phyloP scores from a whole-genome alignment of 1,140 invertebrate genomes.

The Hesperophylax magnus region DNA sequence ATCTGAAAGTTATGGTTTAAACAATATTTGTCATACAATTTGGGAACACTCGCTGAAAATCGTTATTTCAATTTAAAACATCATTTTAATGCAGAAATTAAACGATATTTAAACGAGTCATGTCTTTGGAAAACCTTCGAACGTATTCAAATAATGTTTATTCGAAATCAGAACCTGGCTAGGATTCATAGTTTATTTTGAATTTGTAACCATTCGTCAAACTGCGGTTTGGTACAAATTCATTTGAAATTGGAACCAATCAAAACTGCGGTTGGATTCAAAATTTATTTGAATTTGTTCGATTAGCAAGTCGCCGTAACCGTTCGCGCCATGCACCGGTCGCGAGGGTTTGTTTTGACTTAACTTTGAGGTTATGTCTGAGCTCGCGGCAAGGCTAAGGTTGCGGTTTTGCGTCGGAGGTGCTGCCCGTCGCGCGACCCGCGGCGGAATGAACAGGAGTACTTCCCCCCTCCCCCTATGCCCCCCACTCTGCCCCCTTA shows the following conservation, averaged over 20 bases:
- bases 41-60: slow-evolving; percentile 2
- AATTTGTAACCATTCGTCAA: not conserved
- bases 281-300: not conserved
- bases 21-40: no score
- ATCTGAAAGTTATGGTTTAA: no score
- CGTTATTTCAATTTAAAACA: not conserved
- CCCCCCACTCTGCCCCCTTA: not conserved
- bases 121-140: not conserved
- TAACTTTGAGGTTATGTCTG: slow-evolving; percentile 35
- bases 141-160: no score
- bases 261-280: not conserved
- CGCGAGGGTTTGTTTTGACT: slow-evolving; percentile 28
- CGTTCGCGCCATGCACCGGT: slow-evolving; percentile 37
- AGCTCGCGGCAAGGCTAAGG: slow-evolving; percentile 1
- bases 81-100: not conserved
- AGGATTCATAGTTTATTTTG: not conserved
- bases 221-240: no score
- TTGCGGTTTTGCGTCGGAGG: slow-evolving; percentile 41
- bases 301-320: not conserved
- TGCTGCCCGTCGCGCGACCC: slow-evolving; percentile 52
- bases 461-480: not conserved
- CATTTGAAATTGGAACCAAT: no score
- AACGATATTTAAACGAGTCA: slow-evolving; percentile 1
- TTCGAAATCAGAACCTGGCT: not conserved
- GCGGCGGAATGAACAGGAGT: slow-evolving; percentile 47